Evolutionary conservation across 2,888 invertebrate genomes (phyloP).

Genomic region (Neuroscelio doddi): DNA sequence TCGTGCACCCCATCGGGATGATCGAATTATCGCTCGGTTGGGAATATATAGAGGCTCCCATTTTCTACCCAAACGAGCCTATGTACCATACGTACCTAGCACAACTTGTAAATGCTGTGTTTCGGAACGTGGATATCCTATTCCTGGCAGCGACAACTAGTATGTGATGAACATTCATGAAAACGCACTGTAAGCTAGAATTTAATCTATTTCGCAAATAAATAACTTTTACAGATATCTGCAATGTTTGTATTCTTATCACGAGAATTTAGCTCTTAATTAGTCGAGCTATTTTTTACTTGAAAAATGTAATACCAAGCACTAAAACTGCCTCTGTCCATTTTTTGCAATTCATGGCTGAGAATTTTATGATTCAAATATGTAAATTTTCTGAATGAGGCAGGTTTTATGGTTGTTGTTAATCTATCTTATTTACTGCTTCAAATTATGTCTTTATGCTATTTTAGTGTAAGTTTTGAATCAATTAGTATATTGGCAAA

Average conservation of each 20-base stretch:
- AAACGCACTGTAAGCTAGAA: too few relatives aligned
- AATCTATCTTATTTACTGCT: slow-evolving; percentile 6
- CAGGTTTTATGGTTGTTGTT: neutral
- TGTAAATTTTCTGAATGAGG: slow-evolving; percentile 2
- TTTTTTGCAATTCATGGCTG: slow-evolving; percentile 7
- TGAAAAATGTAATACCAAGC: neutral
- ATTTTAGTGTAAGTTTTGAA: slow-evolving; percentile 7
- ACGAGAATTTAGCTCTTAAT: slow-evolving; percentile 7
- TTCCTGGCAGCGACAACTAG: slow-evolving; percentile 24
- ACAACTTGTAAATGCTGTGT: slow-evolving; percentile 36
- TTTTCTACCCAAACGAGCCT: slow-evolving; percentile 47
- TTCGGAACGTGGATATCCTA: slow-evolving; percentile 22
- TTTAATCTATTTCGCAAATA: too few relatives aligned
- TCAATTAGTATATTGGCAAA: neutral
- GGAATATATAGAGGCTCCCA: slow-evolving; percentile 41
- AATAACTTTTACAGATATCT: slow-evolving; percentile 1
- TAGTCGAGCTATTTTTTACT: neutral
- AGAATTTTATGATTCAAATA: slow-evolving; percentile 7
- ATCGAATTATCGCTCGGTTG: slow-evolving; percentile 56
- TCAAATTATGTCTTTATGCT: neutral
- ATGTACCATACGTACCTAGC: slow-evolving; percentile 24
- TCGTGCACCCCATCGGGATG: slow-evolving; percentile 54
- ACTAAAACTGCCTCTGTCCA: slow-evolving; percentile 3
- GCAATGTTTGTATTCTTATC: neutral
- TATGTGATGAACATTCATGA: too few relatives aligned